These are phyloP conservation scores for Sinopyrophorus schimmeli DNA, from an alignment of 2,888 invertebrate genomes.

Conservation along the genomic window DNA sequence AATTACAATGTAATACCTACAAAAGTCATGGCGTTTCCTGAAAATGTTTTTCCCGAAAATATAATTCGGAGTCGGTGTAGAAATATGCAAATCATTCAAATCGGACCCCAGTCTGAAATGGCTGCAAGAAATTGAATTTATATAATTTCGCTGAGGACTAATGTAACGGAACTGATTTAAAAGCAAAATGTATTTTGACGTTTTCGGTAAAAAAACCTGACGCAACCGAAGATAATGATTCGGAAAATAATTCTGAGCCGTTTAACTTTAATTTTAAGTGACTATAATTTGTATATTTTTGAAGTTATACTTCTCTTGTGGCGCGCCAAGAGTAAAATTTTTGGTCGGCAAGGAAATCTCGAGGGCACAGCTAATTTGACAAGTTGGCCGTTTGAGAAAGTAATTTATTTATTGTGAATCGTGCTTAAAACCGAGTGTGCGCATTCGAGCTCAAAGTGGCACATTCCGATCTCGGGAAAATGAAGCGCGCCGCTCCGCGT, in stretches of 20 bases:
- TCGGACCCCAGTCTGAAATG: constrained; percentile 25
- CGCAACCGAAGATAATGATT: constrained; percentile 17
- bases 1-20: background rate
- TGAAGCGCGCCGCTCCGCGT: too few relatives aligned
- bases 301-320: too few relatives aligned
- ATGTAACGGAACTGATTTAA: constrained; percentile 34
- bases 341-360: too few relatives aligned
- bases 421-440: too few relatives aligned
- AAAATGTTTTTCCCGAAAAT: constrained; percentile 30
- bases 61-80: constrained; percentile 30
- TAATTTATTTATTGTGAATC: too few relatives aligned
- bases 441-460: too few relatives aligned
- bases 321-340: too few relatives aligned
- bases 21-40: constrained; percentile 10
- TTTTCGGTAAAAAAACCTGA: constrained; percentile 15
- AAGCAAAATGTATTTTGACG: constrained; percentile 29
- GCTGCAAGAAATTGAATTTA: constrained; percentile 33
- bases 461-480: too few relatives aligned
- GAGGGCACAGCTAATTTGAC: too few relatives aligned
- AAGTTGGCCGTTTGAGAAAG: too few relatives aligned
- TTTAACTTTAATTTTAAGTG: constrained; percentile 11
- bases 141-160: constrained; percentile 32
- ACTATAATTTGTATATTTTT: constrained; percentile 8
- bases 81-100: constrained; percentile 37
- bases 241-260: constrained; percentile 14